Conservation (phyloP, 1,140 invertebrate species). For the Hormaphis cornu region DNA sequence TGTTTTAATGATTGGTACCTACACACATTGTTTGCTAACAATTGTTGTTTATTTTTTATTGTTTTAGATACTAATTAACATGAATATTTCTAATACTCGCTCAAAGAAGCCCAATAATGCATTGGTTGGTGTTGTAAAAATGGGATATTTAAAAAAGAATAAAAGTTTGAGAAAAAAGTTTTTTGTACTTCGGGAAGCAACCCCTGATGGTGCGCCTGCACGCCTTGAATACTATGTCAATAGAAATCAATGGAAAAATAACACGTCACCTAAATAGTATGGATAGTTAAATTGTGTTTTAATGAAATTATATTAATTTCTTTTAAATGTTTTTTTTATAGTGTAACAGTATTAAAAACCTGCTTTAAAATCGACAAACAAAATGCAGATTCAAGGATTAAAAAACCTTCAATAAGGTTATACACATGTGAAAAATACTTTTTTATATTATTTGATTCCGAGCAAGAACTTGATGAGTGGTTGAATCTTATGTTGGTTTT, state of each 20-base stretch:
- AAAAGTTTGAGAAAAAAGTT: conserved; percentile 67
- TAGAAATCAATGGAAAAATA: conserved; percentile 75
- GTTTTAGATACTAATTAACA: conserved; percentile 23
- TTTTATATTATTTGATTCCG: conserved; percentile 67
- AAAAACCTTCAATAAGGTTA: conserved; percentile 67
- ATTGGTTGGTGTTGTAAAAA: conserved; percentile 23
- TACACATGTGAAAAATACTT: conserved; percentile 84
- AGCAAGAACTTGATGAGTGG: conserved; percentile 74
- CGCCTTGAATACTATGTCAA: conserved; percentile 85
- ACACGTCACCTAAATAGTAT: conserved; percentile 57
- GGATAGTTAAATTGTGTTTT: too few relatives aligned
- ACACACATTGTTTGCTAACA: too few relatives aligned
- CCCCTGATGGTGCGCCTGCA: conserved; percentile 53
- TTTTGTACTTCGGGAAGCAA: conserved; percentile 70
- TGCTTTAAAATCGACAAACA: conserved; percentile 81
- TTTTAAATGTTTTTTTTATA: conserved; percentile 37
- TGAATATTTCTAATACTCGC: neutral
- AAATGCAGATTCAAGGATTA: conserved; percentile 71
- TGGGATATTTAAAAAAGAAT: conserved; percentile 26
- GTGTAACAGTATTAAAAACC: conserved; percentile 66
- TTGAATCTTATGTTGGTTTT: conserved; percentile 62
- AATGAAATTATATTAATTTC: neutral
- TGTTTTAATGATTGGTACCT: too few relatives aligned
- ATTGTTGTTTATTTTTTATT: too few relatives aligned
- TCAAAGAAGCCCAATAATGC: neutral